Base-by-base conservation (phyloP, 2,113 vertebrate genomes). In the Raja brachyura region DNA sequence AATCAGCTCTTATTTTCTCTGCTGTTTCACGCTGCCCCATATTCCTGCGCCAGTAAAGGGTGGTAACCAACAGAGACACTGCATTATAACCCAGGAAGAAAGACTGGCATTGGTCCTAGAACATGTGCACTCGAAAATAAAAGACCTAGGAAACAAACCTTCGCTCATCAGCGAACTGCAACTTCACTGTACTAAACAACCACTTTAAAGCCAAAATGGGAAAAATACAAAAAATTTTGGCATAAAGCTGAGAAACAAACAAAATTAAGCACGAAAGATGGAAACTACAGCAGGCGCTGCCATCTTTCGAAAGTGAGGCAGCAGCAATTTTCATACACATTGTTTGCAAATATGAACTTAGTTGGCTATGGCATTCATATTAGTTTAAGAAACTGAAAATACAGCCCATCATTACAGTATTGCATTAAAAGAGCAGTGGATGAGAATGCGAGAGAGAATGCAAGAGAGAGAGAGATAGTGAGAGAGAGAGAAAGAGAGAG, bases 51-150 rank as follows among this genome's bases (percentile, higher is more conserved):
- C 90, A 92, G 39, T 31, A 74, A 92, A 92, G 68, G 68, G 90
- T 92, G 90, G 33, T 74, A 92, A 74, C 90, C 66, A 73, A 70
- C 68, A 54, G 90, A 92, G 68, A 74, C 66, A 54, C 66, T 92
- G 90, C 63, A 73, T 92, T 90, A 92, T 54, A 74, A 73, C 90
- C 33, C 68, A 39, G 22, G 90, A 73, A 92, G 90, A 54, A 92
- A 94, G 94, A 94, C 94, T 95, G 95, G 94, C 95, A 95, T 94
- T 94, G 94, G 93, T 94, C 94, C 95, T 95, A 94, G 93, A 95
- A 94, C 93, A 94, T 94, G 95, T 96, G 94, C 95, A 95, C 95
- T 94, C 93, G 94, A 94, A 95, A 95, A 95, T 95, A 95, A 95
- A 95, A 93, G 94, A 94, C 18, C 48, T 39, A 70, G 93, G 94